A percentile compares a stretch with the other conserved stretches of the same genome.
These are phyloP conservation scores for Actinemys pallida DNA, from an alignment of 2,113 vertebrate genomes.

Conservation along the genomic window DNA sequence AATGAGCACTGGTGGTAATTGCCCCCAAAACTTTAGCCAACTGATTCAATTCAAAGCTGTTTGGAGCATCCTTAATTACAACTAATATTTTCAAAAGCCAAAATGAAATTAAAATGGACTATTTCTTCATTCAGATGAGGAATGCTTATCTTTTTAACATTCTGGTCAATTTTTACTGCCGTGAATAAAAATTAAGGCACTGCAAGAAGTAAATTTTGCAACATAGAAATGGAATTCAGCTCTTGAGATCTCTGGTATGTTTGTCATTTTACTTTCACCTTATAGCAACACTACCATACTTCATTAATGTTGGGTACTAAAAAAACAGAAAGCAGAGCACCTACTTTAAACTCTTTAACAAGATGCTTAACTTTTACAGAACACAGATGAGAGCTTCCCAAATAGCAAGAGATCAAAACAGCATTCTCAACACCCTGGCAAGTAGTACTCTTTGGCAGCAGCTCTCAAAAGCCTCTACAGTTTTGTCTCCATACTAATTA, in stretches of 20 bases:
- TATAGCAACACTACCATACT: background rate
- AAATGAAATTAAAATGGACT: background rate
- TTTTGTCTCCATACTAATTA: background rate
- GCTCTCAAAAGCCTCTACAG: background rate
- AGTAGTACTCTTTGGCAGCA: rapidly evolving
- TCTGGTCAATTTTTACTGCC: background rate
- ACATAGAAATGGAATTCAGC: background rate
- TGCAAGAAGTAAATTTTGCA: background rate
- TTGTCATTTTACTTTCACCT: background rate
- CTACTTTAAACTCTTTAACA: background rate
- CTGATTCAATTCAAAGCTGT: background rate
- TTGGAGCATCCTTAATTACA: slow-evolving; percentile 20
- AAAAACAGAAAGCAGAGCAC: background rate
- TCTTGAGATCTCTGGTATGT: background rate
- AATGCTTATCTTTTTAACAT: background rate
- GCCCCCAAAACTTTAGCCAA: background rate
- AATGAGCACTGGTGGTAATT: background rate
- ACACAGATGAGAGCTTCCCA: background rate
- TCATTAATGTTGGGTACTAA: background rate
- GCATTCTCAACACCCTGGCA: rapidly evolving
- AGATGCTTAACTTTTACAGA: background rate
- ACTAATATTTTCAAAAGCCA: background rate
- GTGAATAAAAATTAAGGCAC: background rate
- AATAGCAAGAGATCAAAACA: background rate
- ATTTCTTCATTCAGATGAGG: background rate